Base-by-base conservation (phyloP, 2,797 vertebrate species). In the Bryconaethiops microstoma region DNA sequence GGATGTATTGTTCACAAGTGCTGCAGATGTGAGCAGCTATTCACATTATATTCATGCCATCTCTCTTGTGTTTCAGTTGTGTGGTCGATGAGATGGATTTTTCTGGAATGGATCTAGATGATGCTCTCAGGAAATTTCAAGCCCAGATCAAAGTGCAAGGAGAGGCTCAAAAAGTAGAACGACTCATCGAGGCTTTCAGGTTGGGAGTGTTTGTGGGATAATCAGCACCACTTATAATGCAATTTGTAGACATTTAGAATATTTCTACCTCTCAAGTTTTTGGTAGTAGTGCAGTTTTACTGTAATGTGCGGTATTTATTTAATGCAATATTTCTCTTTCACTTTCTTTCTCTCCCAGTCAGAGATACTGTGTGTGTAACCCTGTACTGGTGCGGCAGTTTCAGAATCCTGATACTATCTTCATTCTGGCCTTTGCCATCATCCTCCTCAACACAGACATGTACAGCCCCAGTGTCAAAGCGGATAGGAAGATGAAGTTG, bases 1-100 rank as follows among this genome's bases (percentile, higher is more conserved):
- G 21, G 16, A 23, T 59, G n/a, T 0, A 59, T 23, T 59, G 57
- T 17, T 21, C 9, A 50, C 13, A 70, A 55, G 42, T 65, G 17
- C 52, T 7, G 54, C n/a, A 59, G 35, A 59, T 35, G 39, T 59
- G 35, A 29, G 21, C n/a, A 8, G 7, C 5, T 45, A 23, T 42
- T 19, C 23, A 35, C 16, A 65, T 4, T n/a, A 1, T 0, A 3
- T 57, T 48, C 10, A 54, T 59, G 21, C 13, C n/a, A 1, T 35
- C 48, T 16, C 14, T 60, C 13, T 17, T 23, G 10, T 79, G 42
- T 74, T 67, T 42, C 59, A 97, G 96, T 86, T 97, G 96, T 75
- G 96, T 98, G 72, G 95, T 97, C 79, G 97, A 98, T 48, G 97
- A 98, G 92, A 97, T 98, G 97, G 97, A 98, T 67, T 98, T 98